These are phyloP conservation scores for Pararge aegeria DNA, from an alignment of 1,140 invertebrate species.

Conservation along the genomic window DNA sequence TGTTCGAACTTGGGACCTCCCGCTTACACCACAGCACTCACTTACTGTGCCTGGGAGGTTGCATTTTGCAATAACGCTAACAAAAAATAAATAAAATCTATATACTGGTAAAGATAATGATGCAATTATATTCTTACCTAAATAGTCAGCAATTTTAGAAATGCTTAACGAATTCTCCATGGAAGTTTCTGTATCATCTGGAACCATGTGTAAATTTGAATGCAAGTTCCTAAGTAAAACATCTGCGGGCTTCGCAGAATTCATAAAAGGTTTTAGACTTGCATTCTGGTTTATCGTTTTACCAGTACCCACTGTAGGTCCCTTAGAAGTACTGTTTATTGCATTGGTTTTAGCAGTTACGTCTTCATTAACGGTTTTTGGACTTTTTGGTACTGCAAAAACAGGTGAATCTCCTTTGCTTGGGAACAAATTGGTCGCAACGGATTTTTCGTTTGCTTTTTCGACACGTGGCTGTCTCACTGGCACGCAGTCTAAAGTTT, in stretches of 20 bases:
- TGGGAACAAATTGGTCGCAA: slow-evolving; percentile 20
- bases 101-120: no score
- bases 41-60: no score
- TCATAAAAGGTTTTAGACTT: slow-evolving; percentile 28
- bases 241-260: slow-evolving; percentile 39
- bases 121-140: slow-evolving; percentile 46
- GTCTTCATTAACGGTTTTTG: not conserved
- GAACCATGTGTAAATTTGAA: slow-evolving; percentile 34
- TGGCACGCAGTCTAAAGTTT: slow-evolving; percentile 56
- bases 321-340: slow-evolving; percentile 5
- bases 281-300: slow-evolving; percentile 12
- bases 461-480: slow-evolving; percentile 51
- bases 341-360: no score
- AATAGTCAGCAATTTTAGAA: slow-evolving; percentile 68
- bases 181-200: slow-evolving; percentile 53
- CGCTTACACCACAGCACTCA: no score
- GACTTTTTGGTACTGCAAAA: not conserved
- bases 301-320: not conserved
- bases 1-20: no score
- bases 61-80: no score
- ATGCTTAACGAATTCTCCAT: slow-evolving; percentile 63
- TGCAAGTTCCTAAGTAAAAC: slow-evolving; percentile 46
- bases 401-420: not conserved
- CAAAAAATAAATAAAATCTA: no score
- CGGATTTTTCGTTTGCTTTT: slow-evolving; percentile 23